Evolutionary conservation across 2,888 invertebrate genomes (phyloP).

Genomic region (Acronicta psi): DNA sequence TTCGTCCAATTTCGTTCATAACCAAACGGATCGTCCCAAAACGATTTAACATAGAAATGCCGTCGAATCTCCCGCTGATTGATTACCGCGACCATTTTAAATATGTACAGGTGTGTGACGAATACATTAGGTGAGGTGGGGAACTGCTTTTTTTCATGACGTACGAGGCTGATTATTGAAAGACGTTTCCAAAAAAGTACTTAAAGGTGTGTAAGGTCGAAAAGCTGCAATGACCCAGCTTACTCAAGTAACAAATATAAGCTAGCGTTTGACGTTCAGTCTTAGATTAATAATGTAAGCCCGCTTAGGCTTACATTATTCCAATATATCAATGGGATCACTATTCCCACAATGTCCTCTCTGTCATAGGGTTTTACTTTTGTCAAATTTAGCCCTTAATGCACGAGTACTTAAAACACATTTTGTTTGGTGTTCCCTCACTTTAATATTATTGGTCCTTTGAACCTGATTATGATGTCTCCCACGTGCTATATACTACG

Average conservation of each 20-base stretch:
- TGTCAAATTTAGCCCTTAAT: too few species aligned
- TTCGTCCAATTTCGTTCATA: constrained; percentile 24
- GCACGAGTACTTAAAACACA: neutral
- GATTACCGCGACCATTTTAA: constrained; percentile 38
- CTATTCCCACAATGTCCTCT: too few species aligned
- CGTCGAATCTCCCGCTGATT: constrained; percentile 43
- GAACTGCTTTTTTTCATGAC: neutral
- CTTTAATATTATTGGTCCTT: neutral
- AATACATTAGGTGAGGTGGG: neutral
- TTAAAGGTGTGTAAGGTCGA: neutral
- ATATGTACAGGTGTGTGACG: constrained; percentile 23
- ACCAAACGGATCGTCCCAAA: constrained; percentile 34
- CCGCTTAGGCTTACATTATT: too few species aligned
- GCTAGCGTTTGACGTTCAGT: too few species aligned
- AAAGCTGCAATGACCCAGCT: too few species aligned
- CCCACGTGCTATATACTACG: constrained; percentile 7
- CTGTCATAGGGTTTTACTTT: too few species aligned
- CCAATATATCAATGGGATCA: too few species aligned
- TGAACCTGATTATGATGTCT: neutral
- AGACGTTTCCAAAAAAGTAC: too few species aligned
- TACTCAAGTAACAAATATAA: too few species aligned
- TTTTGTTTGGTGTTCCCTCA: neutral
- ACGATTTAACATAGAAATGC: constrained; percentile 47
- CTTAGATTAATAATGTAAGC: too few species aligned
- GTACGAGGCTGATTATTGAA: neutral